Evolutionary conservation across 2,888 invertebrate species (phyloP).

Genomic region (Zhuqinia jingwanae): DNA sequence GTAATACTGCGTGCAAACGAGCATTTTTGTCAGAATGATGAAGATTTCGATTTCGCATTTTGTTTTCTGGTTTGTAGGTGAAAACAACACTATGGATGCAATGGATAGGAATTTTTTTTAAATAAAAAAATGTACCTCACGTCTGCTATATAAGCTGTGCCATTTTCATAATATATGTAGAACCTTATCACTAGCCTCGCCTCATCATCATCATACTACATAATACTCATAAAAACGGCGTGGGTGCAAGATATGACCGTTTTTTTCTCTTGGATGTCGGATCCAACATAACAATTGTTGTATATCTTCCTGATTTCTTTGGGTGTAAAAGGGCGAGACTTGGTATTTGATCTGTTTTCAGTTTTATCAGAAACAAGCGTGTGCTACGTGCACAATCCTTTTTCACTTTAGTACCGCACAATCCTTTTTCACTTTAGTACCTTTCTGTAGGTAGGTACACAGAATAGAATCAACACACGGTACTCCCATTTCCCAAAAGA

Average conservation of each 20-base stretch:
- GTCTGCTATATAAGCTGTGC: no score
- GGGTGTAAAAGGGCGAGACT: slow-evolving; percentile 1
- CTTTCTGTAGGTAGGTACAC: no score
- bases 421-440: no score
- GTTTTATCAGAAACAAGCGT: neutral
- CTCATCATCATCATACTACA: neutral
- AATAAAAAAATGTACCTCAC: neutral
- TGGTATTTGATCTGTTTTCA: neutral
- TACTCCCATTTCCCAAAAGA: neutral
- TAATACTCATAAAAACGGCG: neutral
- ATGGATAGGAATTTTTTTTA: neutral
- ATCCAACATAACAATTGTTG: neutral
- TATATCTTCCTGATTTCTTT: no score
- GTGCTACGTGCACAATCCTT: neutral
- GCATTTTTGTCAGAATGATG: slow-evolving; percentile 31
- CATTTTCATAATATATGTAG: no score
- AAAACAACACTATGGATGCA: no score
- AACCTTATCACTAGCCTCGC: no score
- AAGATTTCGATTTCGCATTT: slow-evolving; percentile 51
- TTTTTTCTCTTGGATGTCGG: neutral
- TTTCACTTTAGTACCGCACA: neutral
- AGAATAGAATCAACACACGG: no score
- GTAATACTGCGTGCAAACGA: slow-evolving; percentile 47
- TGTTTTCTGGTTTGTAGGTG: no score
- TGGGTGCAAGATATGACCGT: neutral